Evolutionary conservation across 2,888 invertebrate species (phyloP).

Genomic region (Parnassius glacialis): DNA sequence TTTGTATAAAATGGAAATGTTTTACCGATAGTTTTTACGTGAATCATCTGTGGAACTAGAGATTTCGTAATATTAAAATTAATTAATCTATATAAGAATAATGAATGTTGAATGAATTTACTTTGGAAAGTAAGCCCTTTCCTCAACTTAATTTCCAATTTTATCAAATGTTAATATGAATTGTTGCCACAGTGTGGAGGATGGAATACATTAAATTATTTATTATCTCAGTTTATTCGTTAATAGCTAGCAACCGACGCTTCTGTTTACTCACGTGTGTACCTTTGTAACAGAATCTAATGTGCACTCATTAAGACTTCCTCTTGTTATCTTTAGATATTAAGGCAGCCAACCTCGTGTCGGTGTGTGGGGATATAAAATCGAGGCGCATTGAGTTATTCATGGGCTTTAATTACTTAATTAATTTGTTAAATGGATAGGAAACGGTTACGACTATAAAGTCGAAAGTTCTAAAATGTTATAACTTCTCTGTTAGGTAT

Average conservation of each 20-base stretch:
- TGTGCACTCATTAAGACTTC: constrained; percentile 27
- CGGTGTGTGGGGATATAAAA: constrained; percentile 16
- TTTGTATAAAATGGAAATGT: too few relatives aligned
- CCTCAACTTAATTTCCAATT: constrained; percentile 6
- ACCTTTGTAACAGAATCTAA: constrained; percentile 30
- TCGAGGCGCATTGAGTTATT: constrained; percentile 17
- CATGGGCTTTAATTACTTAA: constrained; percentile 18
- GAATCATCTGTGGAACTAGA: not conserved
- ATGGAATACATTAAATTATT: constrained; percentile 17
- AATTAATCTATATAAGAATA: constrained; percentile 3
- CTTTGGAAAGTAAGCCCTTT: constrained; percentile 11
- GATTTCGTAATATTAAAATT: not conserved
- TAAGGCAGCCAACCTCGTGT: not conserved
- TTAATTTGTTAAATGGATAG: constrained; percentile 15
- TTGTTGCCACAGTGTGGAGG: constrained; percentile 8
- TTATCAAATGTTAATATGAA: not conserved
- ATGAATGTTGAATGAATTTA: constrained; percentile 18
- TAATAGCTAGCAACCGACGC: constrained; percentile 42
- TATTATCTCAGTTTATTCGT: constrained; percentile 4
- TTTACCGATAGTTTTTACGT: not conserved
- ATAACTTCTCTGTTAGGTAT: not conserved
- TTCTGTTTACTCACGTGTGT: constrained; percentile 50
- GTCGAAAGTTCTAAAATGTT: not conserved
- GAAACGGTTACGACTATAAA: constrained; percentile 11
- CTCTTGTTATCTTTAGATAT: constrained; percentile 22